Percentiles rank a stretch among this genome's conserved stretches.
phyloP scores from a whole-genome alignment of 2,888 invertebrate genomes.

The Aleiodes alternator region DNA sequence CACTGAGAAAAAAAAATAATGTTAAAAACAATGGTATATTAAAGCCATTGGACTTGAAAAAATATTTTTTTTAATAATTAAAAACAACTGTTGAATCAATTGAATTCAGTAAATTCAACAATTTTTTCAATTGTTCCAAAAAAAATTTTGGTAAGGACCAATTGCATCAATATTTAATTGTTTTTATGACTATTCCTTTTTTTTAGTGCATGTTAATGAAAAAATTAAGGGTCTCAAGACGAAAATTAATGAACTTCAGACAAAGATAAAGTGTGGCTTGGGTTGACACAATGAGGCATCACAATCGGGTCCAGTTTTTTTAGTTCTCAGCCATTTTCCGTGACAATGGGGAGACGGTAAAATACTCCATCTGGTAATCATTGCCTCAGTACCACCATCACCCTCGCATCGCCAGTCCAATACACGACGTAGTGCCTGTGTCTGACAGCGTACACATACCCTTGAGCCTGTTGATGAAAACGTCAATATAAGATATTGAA shows the following conservation, averaged over 20 bases:
- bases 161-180: no score
- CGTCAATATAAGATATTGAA: slow-evolving; percentile 1
- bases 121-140: no score
- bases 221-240: not conserved
- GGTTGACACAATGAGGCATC: slow-evolving; percentile 66
- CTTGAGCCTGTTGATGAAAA: slow-evolving; percentile 80
- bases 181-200: no score
- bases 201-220: no score
- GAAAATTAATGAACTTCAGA: slow-evolving; percentile 55
- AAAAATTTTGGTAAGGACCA: no score
- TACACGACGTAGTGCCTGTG: slow-evolving; percentile 86
- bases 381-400: slow-evolving; percentile 80
- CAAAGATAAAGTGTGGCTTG: slow-evolving; percentile 67
- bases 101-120: not conserved
- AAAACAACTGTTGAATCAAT: no score
- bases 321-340: slow-evolving; percentile 88
- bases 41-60: no score
- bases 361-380: slow-evolving; percentile 88
- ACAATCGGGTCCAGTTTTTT: slow-evolving; percentile 69
- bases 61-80: no score
- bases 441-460: slow-evolving; percentile 89
- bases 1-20: no score
- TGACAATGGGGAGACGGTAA: slow-evolving; percentile 91
- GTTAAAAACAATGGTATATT: no score
- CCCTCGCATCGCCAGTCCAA: slow-evolving; percentile 89